Base-by-base conservation (phyloP, 2,888 invertebrate genomes). In the Eupithecia insigniata region DNA sequence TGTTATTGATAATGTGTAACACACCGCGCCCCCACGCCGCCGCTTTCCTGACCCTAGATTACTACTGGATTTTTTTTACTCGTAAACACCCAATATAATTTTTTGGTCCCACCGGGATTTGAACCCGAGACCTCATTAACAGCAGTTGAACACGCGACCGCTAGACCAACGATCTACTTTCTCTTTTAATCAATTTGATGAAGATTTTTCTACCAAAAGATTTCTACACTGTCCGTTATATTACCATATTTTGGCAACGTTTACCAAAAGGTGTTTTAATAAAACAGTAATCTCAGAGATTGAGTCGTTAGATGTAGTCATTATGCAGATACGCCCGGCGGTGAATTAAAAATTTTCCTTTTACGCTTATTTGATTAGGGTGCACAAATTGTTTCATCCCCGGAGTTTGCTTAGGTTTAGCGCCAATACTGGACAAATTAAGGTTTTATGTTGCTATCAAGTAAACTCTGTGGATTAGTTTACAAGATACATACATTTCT, bases 351-450 rank as follows among this genome's bases (percentile, higher is more conserved):
- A 90, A 89, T 88, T 86, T 85, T 82, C 85, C 85, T 83, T 87
- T 86, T 85, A 86, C 85, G 85, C 85, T 87, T 90, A 90, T 91
- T 92, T 91, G 89, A 89, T 90, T 89, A 89, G 88, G 89, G 84
- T 84, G 82, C 87, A 85, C 88, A 88, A 90, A 91, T 91, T 88
- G 89, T 89, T 89, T 88, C 84, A 89, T 89, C 87, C 86, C 80
- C 78, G 32, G 78, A 80, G 87, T 88, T 87, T 87, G 81, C 85
- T 87, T 86, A 84, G 85, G 87, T 80, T 78, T 74, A 67, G 58
- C 30, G 18, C 70, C 70, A 43, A 71, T 69, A 71, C 61, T 69
- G 66, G 69, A 69, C 69, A 43, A 66, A 69, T 74, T 69, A 66
- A 60, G 62, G 67, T 67, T 68, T 68, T 28, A 68, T 60, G 58